Base-by-base conservation (phyloP, 1,140 invertebrate genomes). In the Portunus trituberculatus region DNA sequence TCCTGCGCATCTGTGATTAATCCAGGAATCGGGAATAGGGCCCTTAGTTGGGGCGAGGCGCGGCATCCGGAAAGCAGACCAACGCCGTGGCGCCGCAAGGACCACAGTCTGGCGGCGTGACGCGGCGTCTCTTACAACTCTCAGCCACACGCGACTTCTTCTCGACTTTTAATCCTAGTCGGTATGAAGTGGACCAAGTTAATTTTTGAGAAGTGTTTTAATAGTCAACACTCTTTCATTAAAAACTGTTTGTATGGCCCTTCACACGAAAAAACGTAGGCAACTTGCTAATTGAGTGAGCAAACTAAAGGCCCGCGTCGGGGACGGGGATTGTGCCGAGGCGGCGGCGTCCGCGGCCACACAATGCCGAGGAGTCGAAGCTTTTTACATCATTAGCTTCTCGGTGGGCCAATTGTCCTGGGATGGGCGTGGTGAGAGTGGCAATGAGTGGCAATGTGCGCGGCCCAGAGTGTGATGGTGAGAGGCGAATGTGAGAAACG, bases 141-240 rank as follows among this genome's bases (percentile, higher is more conserved):
- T 92, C 59, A 67, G 52, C 52, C 91, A 32, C 92, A 20, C 89
- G 92, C 84, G 92, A 94, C 95, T 91, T 83, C 92, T 92, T 84
- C 92, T 96, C 86, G 94, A 96, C 95, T 96, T 96, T 96, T 96
- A 96, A 96, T 96, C 95, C 94, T 94, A 94, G 95, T 94, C 96
- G 86, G 90, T 95, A 96, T 96, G 96, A 96, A 96, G 96, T 96
- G 96, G 94, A 92, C 95, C 96, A 91, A 95, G 96, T 96, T 96
- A 96, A 96, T 96, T 96, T 96, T 96, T 96, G 95, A 96, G 96
- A 96, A 96, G 96, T 96, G 96, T 96, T 96, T 96, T 96, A 96
- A 96, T 96, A 96, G 96, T 96, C 96, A 96, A 96, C 96, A 96
- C 92, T 96, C 95, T 96, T 96, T 96, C 96, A 96, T 96, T 96